Conservation (phyloP, 2,797 vertebrate species). For the Sibirionetta formosa region DNA sequence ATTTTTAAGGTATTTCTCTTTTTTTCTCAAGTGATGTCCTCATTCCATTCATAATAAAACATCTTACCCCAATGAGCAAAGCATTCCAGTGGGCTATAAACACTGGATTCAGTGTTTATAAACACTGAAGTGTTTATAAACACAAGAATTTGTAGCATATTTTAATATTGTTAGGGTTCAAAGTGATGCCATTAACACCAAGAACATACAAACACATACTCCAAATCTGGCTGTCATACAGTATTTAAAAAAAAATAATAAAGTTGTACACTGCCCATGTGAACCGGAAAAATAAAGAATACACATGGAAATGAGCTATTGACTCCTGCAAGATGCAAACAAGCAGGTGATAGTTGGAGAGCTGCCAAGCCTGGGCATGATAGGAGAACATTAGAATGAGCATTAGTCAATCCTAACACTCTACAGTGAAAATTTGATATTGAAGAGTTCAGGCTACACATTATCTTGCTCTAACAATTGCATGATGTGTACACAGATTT, state of each 20-base stretch:
- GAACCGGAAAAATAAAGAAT: background rate
- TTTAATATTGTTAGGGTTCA: background rate
- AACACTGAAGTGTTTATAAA: no score
- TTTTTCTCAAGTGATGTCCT: background rate
- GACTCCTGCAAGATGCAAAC: background rate
- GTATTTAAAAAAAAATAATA: background rate
- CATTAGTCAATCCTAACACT: background rate
- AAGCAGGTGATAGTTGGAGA: background rate
- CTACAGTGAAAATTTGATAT: background rate
- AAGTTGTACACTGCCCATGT: background rate
- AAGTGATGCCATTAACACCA: background rate
- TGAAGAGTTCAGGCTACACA: background rate
- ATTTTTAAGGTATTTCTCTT: background rate
- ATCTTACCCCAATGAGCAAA: background rate
- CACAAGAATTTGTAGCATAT: background rate
- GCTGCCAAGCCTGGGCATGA: background rate
- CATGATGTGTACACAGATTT: background rate
- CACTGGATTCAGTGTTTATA: no score
- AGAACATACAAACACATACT: background rate
- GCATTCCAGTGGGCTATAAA: background rate
- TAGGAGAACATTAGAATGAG: background rate
- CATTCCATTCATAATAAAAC: background rate
- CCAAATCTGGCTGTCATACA: background rate
- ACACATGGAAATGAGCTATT: background rate
- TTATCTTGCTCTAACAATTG: background rate